Base-by-base conservation (phyloP, 2,888 invertebrate species). In the Stictocephala bisonia region DNA sequence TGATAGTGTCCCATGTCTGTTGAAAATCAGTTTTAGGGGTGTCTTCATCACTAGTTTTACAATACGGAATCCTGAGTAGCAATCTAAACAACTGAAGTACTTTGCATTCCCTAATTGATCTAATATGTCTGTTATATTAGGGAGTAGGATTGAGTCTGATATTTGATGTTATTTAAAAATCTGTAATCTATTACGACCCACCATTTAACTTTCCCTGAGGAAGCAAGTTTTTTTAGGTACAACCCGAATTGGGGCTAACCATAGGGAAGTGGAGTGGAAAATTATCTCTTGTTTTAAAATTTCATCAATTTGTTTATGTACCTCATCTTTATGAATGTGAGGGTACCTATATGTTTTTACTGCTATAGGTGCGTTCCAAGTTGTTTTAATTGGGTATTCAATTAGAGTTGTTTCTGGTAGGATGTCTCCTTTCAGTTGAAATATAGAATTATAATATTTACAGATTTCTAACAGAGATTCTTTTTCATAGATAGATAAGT, bases 161-260 rank as follows among this genome's bases (percentile, higher is more conserved):
- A 53, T 53, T 15, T 53, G 4, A 53, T 13, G 4, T 15, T n/a
- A 53, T 82, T 82, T 76, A 79, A n/a, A 79, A 81, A 60, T 71
- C 81, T 1, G 74, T 77, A 70, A 78, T 83, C 75, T 74, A 81
- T 51, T 24, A 83, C 81, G 7, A 82, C 50, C 48, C 81, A 50
- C 79, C 79, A 82, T 77, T 82, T 83, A 24, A 64, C 29, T 77
- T 81, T 77, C 0, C 82, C 81, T 0, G 78, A 76, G 0, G 80
- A 75, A 31, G 82, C 83, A 3, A n/a, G 76, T 13, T 75, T 83
- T 83, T 70, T 83, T 82, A 0, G 82, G 81, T 0, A 83, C 83
- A 27, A 83, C 74, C 77, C 82, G 82, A 2, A 83, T 79, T 1
- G 82, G 83, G 6, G 79, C 79, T 50, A 78, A 81, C 81, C 81